Conservation (phyloP, 2,888 invertebrate genomes). For the Emmelina monodactyla region DNA sequence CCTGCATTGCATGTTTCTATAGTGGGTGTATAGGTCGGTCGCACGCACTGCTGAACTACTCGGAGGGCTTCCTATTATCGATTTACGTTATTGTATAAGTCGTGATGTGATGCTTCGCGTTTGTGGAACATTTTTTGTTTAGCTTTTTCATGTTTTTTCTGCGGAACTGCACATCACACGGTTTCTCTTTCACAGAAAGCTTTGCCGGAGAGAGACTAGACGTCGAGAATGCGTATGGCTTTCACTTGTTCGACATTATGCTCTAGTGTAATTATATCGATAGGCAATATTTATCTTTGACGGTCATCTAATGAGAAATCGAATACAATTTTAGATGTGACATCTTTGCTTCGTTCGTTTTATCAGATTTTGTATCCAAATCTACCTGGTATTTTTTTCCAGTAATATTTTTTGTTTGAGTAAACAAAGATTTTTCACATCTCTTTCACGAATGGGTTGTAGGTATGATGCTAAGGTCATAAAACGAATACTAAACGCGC, state of each 20-base stretch:
- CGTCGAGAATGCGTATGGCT: constrained; percentile 32
- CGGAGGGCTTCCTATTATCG: constrained; percentile 65
- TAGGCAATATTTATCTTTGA: background rate
- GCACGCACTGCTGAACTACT: constrained; percentile 66
- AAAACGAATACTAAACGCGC: too few relatives aligned
- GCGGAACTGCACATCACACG: constrained; percentile 26
- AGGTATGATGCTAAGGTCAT: too few relatives aligned
- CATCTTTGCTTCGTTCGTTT: too few relatives aligned
- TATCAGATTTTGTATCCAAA: too few relatives aligned
- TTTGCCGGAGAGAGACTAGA: constrained; percentile 36
- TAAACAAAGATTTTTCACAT: too few relatives aligned
- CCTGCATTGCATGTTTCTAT: constrained; percentile 56
- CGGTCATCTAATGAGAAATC: too few relatives aligned
- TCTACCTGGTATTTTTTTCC: too few relatives aligned
- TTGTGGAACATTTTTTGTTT: constrained; percentile 36
- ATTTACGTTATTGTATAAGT: constrained; percentile 54
- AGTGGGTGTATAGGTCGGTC: constrained; percentile 63
- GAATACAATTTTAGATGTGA: too few relatives aligned
- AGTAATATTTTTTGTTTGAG: too few relatives aligned
- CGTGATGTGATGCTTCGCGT: constrained; percentile 30
- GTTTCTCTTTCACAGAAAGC: constrained; percentile 49
- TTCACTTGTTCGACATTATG: constrained; percentile 34
- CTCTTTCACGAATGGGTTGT: too few relatives aligned
- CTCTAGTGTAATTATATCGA: constrained; percentile 1
- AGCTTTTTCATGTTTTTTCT: too few relatives aligned